These are phyloP conservation scores for Cetonia aurata DNA, from an alignment of 2,888 invertebrate genomes.

Conservation along the genomic window DNA sequence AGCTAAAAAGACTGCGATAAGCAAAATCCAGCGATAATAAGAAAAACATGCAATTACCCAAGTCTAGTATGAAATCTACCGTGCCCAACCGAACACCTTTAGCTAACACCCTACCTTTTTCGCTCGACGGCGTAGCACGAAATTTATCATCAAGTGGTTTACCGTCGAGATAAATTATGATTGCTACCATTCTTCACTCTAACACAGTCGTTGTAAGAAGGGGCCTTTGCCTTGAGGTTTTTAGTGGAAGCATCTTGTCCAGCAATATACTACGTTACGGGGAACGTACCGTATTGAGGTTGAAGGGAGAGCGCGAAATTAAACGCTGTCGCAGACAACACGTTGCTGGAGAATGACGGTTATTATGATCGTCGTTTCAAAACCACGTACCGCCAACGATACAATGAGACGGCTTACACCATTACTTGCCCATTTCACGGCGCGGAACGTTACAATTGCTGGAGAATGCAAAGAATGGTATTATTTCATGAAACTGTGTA, in stretches of 20 bases:
- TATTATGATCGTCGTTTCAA: conserved; percentile 28
- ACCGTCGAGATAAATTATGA: conserved; percentile 34
- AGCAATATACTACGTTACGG: conserved; percentile 9
- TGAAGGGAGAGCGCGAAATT: conserved; percentile 23
- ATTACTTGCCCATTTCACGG: background rate
- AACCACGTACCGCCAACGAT: conserved; percentile 2
- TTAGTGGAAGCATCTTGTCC: conserved; percentile 15
- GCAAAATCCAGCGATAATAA: too few relatives aligned
- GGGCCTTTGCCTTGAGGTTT: background rate
- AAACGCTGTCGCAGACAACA: conserved; percentile 17
- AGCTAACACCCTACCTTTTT: background rate
- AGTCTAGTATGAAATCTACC: background rate
- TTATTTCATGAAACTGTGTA: background rate
- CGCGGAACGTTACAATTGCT: background rate
- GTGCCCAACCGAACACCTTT: background rate
- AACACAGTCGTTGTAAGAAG: conserved; percentile 22
- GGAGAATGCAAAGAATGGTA: background rate
- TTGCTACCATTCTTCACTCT: conserved; percentile 31
- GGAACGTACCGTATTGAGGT: conserved; percentile 1
- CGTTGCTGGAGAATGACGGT: conserved; percentile 25
- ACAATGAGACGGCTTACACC: conserved; percentile 4
- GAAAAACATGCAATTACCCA: background rate
- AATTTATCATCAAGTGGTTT: conserved; percentile 39
- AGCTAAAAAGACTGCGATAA: too few relatives aligned
- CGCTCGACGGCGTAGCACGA: conserved; percentile 3